Base-by-base conservation (phyloP, 2,888 invertebrate species). In the Hirtodrosophila confusa region DNA sequence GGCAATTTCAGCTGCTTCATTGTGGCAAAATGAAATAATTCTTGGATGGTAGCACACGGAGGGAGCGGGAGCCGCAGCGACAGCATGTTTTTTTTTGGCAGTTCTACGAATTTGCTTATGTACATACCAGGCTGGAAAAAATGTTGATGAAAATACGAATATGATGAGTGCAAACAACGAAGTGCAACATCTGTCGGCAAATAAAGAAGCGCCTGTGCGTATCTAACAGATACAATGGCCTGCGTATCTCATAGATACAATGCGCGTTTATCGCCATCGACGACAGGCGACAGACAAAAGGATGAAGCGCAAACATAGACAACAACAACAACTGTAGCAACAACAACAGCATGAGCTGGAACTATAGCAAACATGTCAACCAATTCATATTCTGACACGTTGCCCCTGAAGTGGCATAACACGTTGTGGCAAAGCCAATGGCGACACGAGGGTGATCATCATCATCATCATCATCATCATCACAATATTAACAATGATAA, bases 361-460 rank as follows among this genome's bases (percentile, higher is more conserved):
- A 67, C 68, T 58, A 66, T 54, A 51, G 73, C 88, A 83, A 87
- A 83, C 87, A 83, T 78, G 88, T 83, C 88, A 85, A 78, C 54
- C 62, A 79, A 82, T 53, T 66, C 48, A 29, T 53, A 66, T 87
- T 86, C 53, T 83, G 82, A 83, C 82, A 87, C 66, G 40, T 70
- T 58, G 79, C 79, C 63, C 74, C 83, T 78, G 88, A 82, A 83
- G 86, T 83, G 82, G 77, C 83, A 73, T 41, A 58, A 47, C 54
- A 40, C 41, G 44, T 11, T 43, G 43, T 29, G 60, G 43, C 49
- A 49, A 44, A 36, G 63, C 60, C 62, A 58, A 43, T 63, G 77
- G 55, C 62, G 54, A 55, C 31, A 31, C 36, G 47, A 70, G 51
- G 57, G 70, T 54, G 58, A 44, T 45, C 31, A 40, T 49, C 44